These are phyloP conservation scores for Anolis sagrei DNA, from an alignment of 2,113 vertebrate genomes.

Conservation along the genomic window DNA sequence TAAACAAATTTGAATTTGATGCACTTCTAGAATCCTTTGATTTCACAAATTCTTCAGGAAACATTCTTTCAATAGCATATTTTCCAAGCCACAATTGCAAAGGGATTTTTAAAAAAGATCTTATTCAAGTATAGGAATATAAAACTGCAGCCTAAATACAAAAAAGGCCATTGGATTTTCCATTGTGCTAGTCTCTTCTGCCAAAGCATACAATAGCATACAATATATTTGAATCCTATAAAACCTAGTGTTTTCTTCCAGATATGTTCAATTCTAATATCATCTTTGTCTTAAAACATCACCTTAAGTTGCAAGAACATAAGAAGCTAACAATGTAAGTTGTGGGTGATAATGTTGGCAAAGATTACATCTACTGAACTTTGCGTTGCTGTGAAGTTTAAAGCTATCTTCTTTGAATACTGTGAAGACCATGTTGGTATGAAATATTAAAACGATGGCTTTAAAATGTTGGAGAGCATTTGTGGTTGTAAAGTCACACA, in stretches of 20 bases:
- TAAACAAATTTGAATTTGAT: not conserved
- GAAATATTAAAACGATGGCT: slow-evolving; percentile 17
- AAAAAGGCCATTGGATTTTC: slow-evolving; percentile 30
- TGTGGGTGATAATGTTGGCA: slow-evolving; percentile 16
- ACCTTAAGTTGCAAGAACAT: not conserved
- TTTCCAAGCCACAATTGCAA: slow-evolving; percentile 34
- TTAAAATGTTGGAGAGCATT: not conserved
- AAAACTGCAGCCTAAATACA: slow-evolving; percentile 44
- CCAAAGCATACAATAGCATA: slow-evolving; percentile 44
- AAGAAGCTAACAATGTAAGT: not conserved
- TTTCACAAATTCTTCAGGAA: not conserved
- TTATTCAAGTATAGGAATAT: slow-evolving; percentile 28
- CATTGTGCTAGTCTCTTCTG: slow-evolving; percentile 30
- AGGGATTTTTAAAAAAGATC: slow-evolving; percentile 28
- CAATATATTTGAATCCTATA: slow-evolving; percentile 8
- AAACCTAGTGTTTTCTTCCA: slow-evolving; percentile 33
- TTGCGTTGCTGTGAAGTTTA: not conserved
- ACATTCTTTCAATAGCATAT: not conserved
- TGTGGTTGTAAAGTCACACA: not conserved
- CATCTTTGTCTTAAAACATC: slow-evolving; percentile 14
- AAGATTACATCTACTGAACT: not conserved
- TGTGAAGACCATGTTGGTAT: not conserved
- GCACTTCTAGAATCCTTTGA: not conserved
- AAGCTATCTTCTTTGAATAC: slow-evolving; percentile 29
- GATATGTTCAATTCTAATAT: slow-evolving; percentile 33